phyloP scores from a whole-genome alignment of 1,140 invertebrate species.

The Rhagoletis pomonella region DNA sequence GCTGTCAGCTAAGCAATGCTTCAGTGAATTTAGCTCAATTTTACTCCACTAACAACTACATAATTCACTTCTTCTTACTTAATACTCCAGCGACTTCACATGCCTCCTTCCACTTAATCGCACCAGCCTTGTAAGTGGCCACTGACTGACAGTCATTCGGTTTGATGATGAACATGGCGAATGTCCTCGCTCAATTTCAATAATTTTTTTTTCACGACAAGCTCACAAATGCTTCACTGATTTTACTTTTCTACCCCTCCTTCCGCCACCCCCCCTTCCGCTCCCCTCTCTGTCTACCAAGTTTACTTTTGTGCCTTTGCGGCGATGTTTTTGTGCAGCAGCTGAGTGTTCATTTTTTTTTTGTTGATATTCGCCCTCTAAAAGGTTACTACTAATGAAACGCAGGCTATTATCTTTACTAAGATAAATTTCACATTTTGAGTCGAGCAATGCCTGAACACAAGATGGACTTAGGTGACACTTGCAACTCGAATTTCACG shows the following conservation, averaged over 20 bases:
- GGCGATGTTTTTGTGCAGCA: neutral
- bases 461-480: constrained; percentile 18
- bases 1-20: neutral
- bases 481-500: neutral
- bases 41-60: neutral
- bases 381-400: constrained; percentile 35
- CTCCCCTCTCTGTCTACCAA: neutral
- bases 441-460: neutral
- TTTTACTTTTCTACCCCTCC: neutral
- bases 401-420: constrained; percentile 15
- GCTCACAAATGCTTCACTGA: neutral
- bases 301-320: neutral
- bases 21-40: constrained; percentile 22
- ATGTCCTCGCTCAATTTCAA: constrained; percentile 7
- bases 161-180: neutral
- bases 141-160: constrained; percentile 19
- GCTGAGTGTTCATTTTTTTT: neutral
- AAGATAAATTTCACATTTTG: constrained; percentile 41
- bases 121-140: neutral
- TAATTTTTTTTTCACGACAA: neutral
- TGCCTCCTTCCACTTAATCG: too few relatives aligned
- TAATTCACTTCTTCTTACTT: neutral
- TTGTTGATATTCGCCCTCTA: neutral
- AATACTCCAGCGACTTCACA: too few relatives aligned
- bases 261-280: too few relatives aligned